A percentile compares a stretch with the other conserved stretches of the same genome.
phyloP scores from a whole-genome alignment of 2,797 vertebrate genomes.

The Phrynocephalus guinanensis region DNA sequence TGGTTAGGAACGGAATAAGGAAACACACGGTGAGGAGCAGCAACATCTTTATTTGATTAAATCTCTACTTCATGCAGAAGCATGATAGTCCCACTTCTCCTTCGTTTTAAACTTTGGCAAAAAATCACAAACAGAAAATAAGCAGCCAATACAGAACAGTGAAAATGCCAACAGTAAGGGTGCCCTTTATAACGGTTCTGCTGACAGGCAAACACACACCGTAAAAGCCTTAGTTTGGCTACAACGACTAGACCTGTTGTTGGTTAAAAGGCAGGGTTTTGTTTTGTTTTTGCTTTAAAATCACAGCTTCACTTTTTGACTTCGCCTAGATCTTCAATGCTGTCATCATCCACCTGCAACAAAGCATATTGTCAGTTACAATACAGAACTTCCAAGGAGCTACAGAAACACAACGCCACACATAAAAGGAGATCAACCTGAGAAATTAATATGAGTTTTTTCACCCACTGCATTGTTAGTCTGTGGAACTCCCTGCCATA shows the following conservation, averaged over 20 bases:
- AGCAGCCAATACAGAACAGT: constrained; percentile 89
- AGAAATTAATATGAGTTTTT: no score
- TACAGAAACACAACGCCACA: no score
- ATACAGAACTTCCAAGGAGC: no score
- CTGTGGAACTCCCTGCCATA: no score
- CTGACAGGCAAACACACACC: constrained; percentile 89
- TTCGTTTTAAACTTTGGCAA: constrained; percentile 91
- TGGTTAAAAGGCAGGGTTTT: constrained; percentile 19
- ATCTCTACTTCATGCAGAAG: constrained; percentile 84
- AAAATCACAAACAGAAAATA: constrained; percentile 75
- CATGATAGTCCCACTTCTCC: constrained; percentile 85
- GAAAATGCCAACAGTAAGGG: constrained; percentile 78
- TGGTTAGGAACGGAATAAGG: constrained; percentile 12
- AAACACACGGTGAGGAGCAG: constrained; percentile 60
- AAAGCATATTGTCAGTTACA: neutral
- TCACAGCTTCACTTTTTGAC: constrained; percentile 93
- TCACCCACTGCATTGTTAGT: no score
- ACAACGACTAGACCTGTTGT: constrained; percentile 63
- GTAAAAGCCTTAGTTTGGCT: constrained; percentile 85
- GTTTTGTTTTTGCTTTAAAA: constrained; percentile 13
- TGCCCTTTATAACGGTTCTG: constrained; percentile 77
- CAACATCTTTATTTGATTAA: constrained; percentile 87
- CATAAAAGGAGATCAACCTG: no score
- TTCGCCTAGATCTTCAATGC: constrained; percentile 98
- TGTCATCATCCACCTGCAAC: constrained; percentile 94